A percentile compares a stretch with the other conserved stretches of the same genome.
phyloP scores from a whole-genome alignment of 2,888 invertebrate species.

The Phaedon cochleariae region DNA sequence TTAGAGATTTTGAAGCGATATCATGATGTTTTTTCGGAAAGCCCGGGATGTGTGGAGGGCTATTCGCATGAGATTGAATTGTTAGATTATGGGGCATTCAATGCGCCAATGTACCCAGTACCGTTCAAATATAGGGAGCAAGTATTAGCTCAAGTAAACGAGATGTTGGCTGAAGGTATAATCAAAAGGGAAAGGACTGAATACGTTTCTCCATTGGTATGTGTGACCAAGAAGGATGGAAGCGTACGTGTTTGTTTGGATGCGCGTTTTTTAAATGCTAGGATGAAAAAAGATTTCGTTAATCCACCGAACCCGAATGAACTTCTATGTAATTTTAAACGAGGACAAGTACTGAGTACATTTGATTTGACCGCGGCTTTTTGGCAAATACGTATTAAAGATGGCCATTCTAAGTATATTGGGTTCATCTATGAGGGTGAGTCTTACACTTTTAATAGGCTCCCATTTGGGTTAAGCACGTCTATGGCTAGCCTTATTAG shows the following conservation, averaged over 20 bases:
- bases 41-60: not conserved
- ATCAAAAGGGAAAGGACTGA: slow-evolving; percentile 23
- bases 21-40: not conserved
- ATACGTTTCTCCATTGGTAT: too few relatives aligned
- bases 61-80: slow-evolving; percentile 14
- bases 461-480: slow-evolving; percentile 19
- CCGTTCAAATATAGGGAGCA: slow-evolving; percentile 3
- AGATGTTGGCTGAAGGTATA: slow-evolving; percentile 25
- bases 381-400: slow-evolving; percentile 36
- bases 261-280: slow-evolving; percentile 27
- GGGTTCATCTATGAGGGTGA: slow-evolving; percentile 33
- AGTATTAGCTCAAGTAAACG: slow-evolving; percentile 5
- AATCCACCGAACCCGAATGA: slow-evolving; percentile 25
- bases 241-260: slow-evolving; percentile 34
- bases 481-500: too few relatives aligned
- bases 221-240: too few relatives aligned
- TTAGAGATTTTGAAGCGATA: not conserved
- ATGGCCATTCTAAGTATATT: slow-evolving; percentile 27
- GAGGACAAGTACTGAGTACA: slow-evolving; percentile 16
- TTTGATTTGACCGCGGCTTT: slow-evolving; percentile 29
- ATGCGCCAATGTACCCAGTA: slow-evolving; percentile 14
- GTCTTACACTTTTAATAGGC: slow-evolving; percentile 23
- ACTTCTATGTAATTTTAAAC: slow-evolving; percentile 19
- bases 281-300: too few relatives aligned
- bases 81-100: slow-evolving; percentile 14